Conservation (phyloP, 2,797 vertebrate species). For the Vultur gryphus region DNA sequence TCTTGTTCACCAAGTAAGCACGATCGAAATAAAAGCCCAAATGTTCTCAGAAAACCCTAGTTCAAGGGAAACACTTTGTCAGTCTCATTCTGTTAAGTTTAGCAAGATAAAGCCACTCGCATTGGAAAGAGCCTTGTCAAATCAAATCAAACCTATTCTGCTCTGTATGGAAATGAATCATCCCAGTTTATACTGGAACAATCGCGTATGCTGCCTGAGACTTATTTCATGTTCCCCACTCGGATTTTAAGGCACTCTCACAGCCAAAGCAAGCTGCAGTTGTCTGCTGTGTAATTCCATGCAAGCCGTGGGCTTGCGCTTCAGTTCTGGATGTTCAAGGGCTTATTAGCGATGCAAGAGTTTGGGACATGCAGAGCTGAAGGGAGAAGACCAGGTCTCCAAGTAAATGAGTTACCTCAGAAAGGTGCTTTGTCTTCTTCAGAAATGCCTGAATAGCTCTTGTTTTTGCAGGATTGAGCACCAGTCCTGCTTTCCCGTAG, state of each 20-base stretch:
- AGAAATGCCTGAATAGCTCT: neutral
- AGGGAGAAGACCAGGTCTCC: neutral
- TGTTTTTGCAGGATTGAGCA: neutral
- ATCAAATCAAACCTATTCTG: neutral
- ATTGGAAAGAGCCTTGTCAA: neutral
- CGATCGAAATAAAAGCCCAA: neutral
- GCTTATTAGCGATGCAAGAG: neutral
- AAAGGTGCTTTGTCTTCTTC: neutral
- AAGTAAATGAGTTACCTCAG: neutral
- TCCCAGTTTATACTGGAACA: neutral
- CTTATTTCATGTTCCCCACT: neutral
- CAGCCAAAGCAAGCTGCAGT: neutral
- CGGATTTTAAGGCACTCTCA: neutral
- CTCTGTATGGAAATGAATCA: neutral
- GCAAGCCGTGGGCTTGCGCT: neutral
- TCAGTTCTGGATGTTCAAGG: neutral
- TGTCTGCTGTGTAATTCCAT: neutral
- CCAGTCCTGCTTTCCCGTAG: neutral
- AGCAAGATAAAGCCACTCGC: neutral
- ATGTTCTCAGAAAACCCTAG: neutral
- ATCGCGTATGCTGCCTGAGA: neutral
- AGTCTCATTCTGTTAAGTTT: neutral
- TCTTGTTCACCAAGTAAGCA: neutral
- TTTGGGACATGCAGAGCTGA: neutral
- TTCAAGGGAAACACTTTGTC: neutral